A percentile compares a stretch with the other conserved stretches of the same genome.
These are phyloP conservation scores for Bambusicola thoracicus DNA, from an alignment of 2,113 vertebrate species.

Conservation along the genomic window DNA sequence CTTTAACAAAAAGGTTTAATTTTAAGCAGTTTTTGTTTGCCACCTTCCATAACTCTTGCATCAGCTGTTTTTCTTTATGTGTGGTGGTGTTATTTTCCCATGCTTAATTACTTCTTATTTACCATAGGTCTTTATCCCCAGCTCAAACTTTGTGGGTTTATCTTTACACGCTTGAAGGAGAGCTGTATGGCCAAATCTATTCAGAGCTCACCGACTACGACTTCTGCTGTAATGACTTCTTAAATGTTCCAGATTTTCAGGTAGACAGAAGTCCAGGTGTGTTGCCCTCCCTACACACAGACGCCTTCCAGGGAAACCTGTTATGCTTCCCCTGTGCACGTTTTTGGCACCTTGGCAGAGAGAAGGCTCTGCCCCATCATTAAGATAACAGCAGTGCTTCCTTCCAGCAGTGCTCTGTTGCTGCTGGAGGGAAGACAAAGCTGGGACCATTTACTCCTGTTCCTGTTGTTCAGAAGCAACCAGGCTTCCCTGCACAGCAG, in stretches of 20 bases:
- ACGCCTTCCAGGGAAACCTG: neutral
- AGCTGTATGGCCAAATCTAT: neutral
- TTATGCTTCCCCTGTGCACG: neutral
- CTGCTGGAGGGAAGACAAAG: neutral
- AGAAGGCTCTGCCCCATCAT: neutral
- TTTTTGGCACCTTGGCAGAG: neutral
- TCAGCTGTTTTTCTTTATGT: neutral
- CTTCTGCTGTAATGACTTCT: neutral
- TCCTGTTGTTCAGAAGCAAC: neutral
- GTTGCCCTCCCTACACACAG: neutral
- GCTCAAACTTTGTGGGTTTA: neutral
- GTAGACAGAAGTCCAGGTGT: neutral
- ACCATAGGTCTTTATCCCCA: neutral
- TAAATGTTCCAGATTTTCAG: neutral
- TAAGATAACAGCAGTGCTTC: neutral
- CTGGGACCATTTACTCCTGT: accelerated
- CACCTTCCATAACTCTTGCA: neutral
- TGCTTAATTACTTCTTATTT: neutral
- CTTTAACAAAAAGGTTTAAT: neutral
- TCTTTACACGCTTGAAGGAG: accelerated
- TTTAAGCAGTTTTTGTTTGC: neutral
- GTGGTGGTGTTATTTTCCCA: neutral
- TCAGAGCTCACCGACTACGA: neutral
- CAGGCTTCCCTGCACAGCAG: neutral
- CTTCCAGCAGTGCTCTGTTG: neutral